These are phyloP conservation scores for Nymphalis io DNA, from an alignment of 1,140 invertebrate genomes.

Conservation along the genomic window DNA sequence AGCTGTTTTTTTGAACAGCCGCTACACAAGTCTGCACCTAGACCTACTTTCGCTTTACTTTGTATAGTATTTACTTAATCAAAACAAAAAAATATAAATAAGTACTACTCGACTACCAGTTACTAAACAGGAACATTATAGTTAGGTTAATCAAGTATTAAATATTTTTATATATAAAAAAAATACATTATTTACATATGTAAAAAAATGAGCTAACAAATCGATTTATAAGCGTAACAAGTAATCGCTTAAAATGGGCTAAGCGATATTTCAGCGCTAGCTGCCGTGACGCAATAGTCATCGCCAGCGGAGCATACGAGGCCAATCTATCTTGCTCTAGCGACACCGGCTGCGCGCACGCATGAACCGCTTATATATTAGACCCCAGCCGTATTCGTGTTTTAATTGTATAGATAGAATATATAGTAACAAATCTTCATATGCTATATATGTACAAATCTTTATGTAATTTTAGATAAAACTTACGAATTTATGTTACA, in stretches of 20 bases:
- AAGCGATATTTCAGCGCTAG: slow-evolving; percentile 11
- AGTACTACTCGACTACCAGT: no score
- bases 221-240: neutral
- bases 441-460: neutral
- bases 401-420: neutral
- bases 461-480: no score
- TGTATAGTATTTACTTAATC: no score
- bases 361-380: neutral
- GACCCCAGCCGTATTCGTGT: neutral
- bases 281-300: slow-evolving; percentile 11
- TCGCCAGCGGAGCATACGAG: slow-evolving; percentile 10
- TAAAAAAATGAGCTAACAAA: neutral
- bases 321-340: slow-evolving; percentile 6
- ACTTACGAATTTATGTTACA: neutral
- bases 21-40: no score
- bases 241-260: neutral
- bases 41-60: no score
- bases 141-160: no score
- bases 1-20: no score
- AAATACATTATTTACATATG: neutral
- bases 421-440: neutral
- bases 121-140: no score
- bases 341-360: slow-evolving; percentile 8
- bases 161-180: no score
- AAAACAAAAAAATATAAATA: no score